A percentile compares a stretch with the other conserved stretches of the same genome.
Conservation (phyloP, 2,888 invertebrate species). For the Macrostomum cliftonense region DNA sequence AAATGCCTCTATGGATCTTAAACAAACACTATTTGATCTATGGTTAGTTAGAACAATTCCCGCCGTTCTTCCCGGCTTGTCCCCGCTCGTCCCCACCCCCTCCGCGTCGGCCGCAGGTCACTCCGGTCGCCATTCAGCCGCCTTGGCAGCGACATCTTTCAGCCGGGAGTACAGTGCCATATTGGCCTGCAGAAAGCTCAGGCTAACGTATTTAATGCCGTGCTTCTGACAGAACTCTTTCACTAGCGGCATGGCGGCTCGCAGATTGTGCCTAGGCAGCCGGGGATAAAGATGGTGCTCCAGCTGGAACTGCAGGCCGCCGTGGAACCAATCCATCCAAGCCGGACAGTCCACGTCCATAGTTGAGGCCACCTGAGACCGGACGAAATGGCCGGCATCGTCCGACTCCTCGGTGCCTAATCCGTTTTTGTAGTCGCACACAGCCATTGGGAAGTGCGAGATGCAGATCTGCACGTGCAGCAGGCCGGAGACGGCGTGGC, state of each 20-base stretch:
- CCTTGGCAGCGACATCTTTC: constrained; percentile 1
- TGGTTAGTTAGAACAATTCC: too few relatives aligned
- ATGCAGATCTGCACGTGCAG: constrained; percentile 1
- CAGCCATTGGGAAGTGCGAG: constrained; percentile 3
- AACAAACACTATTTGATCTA: too few relatives aligned
- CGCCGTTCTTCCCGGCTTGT: too few relatives aligned
- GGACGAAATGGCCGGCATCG: not conserved
- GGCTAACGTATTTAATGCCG: not conserved
- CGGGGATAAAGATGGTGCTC: constrained; percentile 4
- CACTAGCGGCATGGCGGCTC: not conserved
- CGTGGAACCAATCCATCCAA: constrained; percentile 2
- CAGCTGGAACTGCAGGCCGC: constrained; percentile 2
- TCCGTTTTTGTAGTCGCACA: not conserved
- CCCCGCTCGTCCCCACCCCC: too few relatives aligned
- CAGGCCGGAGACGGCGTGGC: not conserved
- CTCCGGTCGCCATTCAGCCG: not conserved
- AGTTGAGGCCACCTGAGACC: not conserved
- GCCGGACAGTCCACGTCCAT: constrained; percentile 4
- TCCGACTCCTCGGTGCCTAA: constrained; percentile 1
- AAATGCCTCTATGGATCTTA: too few relatives aligned
- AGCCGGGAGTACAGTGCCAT: not conserved
- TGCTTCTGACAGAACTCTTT: not conserved
- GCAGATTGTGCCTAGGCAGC: not conserved
- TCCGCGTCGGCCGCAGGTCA: too few relatives aligned
- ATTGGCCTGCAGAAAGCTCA: not conserved